Evolutionary conservation across 2,797 vertebrate genomes (phyloP).

Genomic region (Acrossocheilus wenchowensis): DNA sequence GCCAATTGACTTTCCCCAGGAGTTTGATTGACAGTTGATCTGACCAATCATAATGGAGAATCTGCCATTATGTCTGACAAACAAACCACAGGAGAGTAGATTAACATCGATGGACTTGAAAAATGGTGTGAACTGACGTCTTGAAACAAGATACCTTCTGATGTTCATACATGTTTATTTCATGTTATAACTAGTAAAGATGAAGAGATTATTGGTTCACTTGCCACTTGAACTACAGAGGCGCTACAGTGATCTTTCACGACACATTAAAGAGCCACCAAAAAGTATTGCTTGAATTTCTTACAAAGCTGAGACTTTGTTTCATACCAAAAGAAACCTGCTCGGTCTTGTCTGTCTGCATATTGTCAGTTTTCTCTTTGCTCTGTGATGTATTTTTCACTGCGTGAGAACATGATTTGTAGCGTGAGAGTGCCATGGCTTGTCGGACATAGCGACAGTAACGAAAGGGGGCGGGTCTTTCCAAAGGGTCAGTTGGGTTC

Average conservation of each 20-base stretch:
- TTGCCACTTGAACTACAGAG: no score
- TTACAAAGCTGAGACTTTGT: not conserved
- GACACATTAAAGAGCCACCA: no score
- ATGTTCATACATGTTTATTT: not conserved
- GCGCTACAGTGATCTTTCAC: no score
- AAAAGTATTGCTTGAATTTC: no score
- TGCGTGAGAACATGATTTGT: not conserved
- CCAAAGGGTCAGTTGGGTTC: not conserved
- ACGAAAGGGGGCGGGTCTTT: not conserved
- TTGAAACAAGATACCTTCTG: not conserved
- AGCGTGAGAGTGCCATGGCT: not conserved
- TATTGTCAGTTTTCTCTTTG: not conserved
- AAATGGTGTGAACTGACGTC: not conserved
- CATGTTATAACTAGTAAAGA: not conserved
- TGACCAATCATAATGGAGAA: not conserved
- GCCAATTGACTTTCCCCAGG: not conserved
- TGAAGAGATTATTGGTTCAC: not conserved
- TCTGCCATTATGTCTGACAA: not conserved
- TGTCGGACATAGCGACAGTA: not conserved
- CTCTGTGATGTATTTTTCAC: not conserved
- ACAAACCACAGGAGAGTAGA: not conserved
- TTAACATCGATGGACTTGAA: not conserved
- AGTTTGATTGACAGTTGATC: not conserved
- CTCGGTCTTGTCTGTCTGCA: not conserved
- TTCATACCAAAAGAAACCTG: not conserved